Percentiles rank a stretch among this genome's conserved stretches.
Evolutionary conservation across 2,888 invertebrate genomes (phyloP).

Genomic region (Nephrotoma flavescens): DNA sequence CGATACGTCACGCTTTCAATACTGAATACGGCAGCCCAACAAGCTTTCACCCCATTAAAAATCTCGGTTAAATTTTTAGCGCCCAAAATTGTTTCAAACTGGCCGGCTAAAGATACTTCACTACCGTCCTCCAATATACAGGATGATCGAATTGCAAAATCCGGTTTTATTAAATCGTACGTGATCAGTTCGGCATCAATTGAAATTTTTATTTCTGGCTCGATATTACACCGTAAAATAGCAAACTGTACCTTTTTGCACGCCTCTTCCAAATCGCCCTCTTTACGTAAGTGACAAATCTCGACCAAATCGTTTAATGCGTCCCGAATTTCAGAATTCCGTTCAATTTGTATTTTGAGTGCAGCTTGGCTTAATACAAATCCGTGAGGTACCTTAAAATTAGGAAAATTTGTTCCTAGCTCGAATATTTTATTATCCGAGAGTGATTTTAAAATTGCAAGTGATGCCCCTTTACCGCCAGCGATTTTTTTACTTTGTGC

Average conservation of each 20-base stretch:
- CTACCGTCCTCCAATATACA: constrained; percentile 69
- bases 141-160: constrained; percentile 52
- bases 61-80: constrained; percentile 39
- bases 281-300: constrained; percentile 27
- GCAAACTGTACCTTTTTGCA: constrained; percentile 30
- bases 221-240: neutral
- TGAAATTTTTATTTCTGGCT: neutral
- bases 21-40: constrained; percentile 73
- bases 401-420: neutral
- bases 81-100: constrained; percentile 65
- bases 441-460: constrained; percentile 41
- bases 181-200: neutral
- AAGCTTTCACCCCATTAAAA: constrained; percentile 43
- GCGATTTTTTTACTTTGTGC: constrained; percentile 42
- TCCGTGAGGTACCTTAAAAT: constrained; percentile 43
- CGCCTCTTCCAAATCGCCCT: constrained; percentile 6
- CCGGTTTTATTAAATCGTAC: constrained; percentile 18
- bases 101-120: constrained; percentile 69
- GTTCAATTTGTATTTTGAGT: constrained; percentile 40
- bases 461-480: constrained; percentile 68
- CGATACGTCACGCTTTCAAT: constrained; percentile 65
- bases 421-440: neutral
- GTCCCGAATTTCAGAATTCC: constrained; percentile 30
- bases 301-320: constrained; percentile 38
- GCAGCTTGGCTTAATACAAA: constrained; percentile 53